phyloP scores from a whole-genome alignment of 1,140 invertebrate genomes.

The Mamestra configurata region DNA sequence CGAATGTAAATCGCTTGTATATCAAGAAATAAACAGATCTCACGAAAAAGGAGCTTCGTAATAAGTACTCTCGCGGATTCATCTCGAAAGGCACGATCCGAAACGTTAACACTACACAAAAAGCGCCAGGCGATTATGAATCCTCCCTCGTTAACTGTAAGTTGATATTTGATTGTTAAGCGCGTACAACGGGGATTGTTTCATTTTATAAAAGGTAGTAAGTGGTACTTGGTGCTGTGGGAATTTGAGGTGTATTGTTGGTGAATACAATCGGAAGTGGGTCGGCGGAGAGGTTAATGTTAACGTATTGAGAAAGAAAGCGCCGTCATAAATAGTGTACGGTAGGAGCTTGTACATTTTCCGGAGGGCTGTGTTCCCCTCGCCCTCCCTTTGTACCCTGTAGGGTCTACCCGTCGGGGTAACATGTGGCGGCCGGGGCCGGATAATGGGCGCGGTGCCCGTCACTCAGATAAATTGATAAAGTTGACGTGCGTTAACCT shows the following conservation, averaged over 20 bases:
- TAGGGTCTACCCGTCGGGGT: slow-evolving; percentile 32
- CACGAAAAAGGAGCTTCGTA: slow-evolving; percentile 50
- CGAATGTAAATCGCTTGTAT: slow-evolving; percentile 55
- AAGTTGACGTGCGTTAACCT: slow-evolving; percentile 52
- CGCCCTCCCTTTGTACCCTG: slow-evolving; percentile 7
- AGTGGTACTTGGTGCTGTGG: slow-evolving; percentile 37
- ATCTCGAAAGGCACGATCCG: slow-evolving; percentile 43
- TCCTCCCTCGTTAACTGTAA: slow-evolving; percentile 54
- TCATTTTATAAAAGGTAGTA: slow-evolving; percentile 40
- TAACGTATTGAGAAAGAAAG: slow-evolving; percentile 62
- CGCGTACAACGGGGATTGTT: slow-evolving; percentile 24
- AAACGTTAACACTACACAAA: slow-evolving; percentile 51
- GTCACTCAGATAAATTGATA: slow-evolving; percentile 58
- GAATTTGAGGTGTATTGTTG: slow-evolving; percentile 55
- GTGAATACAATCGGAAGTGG: slow-evolving; percentile 50
- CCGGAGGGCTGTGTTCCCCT: slow-evolving; percentile 39
- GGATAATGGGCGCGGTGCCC: slow-evolving; percentile 44
- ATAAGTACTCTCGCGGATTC: slow-evolving; percentile 63
- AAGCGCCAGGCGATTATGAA: slow-evolving; percentile 59
- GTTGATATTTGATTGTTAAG: slow-evolving; percentile 60
- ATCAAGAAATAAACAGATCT: slow-evolving; percentile 36
- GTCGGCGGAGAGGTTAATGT: slow-evolving; percentile 48
- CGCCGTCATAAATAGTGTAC: slow-evolving; percentile 55
- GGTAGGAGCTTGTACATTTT: slow-evolving; percentile 57
- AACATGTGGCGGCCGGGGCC: slow-evolving; percentile 44